Evolutionary conservation across 1,140 invertebrate genomes (phyloP).

Genomic region (Pseudomyrmex concolor): DNA sequence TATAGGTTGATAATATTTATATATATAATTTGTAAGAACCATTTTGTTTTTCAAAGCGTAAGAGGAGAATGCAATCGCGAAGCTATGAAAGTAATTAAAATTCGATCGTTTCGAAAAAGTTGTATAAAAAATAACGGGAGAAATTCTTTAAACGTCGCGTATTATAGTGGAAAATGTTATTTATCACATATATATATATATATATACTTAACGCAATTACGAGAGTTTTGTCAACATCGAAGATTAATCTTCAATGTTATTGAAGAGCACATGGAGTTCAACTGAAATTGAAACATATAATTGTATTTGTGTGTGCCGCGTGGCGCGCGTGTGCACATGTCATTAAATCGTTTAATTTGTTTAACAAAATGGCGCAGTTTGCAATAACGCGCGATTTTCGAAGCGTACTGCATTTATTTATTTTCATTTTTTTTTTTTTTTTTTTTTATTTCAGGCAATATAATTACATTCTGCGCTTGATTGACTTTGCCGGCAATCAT

Average conservation of each 20-base stretch:
- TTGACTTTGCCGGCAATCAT: constrained; percentile 58
- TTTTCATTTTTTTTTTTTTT: not conserved
- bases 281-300: constrained; percentile 13
- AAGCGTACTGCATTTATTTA: constrained; percentile 15
- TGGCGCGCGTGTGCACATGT: not conserved
- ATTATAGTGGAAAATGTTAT: no score
- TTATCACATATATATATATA: no score
- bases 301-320: not conserved
- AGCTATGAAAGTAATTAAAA: no score
- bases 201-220: not conserved
- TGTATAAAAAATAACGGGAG: no score
- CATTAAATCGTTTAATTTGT: constrained; percentile 56
- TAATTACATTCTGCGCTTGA: constrained; percentile 56
- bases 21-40: no score
- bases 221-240: not conserved
- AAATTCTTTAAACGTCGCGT: no score
- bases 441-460: constrained; percentile 45
- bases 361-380: constrained; percentile 51
- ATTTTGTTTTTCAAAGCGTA: no score
- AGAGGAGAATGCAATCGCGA: no score
- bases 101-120: no score
- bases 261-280: constrained; percentile 12
- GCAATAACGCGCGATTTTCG: constrained; percentile 57
- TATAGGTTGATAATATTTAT: no score
- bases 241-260: constrained; percentile 26